Evolutionary conservation across 1,140 invertebrate genomes (phyloP), one percentile per base, ranked within the genome.

Genomic region (Subanguina moxae): DNA sequence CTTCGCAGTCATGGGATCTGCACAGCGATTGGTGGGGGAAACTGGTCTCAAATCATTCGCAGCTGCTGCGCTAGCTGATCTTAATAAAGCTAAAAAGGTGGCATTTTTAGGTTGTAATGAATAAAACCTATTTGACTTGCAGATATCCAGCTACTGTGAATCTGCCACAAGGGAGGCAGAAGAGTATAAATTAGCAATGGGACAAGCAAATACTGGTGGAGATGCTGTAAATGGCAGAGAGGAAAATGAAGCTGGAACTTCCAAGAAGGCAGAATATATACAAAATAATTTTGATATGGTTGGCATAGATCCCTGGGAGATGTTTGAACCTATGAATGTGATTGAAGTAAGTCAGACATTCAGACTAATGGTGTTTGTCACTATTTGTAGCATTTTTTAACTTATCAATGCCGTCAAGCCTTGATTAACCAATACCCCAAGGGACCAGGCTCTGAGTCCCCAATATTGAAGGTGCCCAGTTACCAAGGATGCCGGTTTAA

Each of bases 21-120:
- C 91, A 1, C 90, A 93, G 85, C 96, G 95, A 84, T 86, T 95
- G 5, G 89, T 94, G 15, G 90, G 93, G 19, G 94, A 97, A 27
- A 15, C 64, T 8, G 64, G 64, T 38, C 15, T 65, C 15, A 64
- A 64, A 63, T 13, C 46, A 1, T 1, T 65, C n/a, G 64, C 64
- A 23, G 30, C 43, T 28, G 59, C 15, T 25, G 64, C 46, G 21
- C 25, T 65, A 13, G 23, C 1, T 0, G 64, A 65, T 23, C 17
- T 8, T 0, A 65, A 27, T 30, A 65, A 57, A 64, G n/a, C 58
- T 7, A 45, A 21, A 30, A 61, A 61, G 58, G 58, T 61, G 27
- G 3, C 3, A 45, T 32, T 61, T 19, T 3, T n/a, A 15, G 58
- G 3, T 46, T 23, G 28, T 32, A 45, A 45, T 32, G n/a, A 30